Evolutionary conservation across 1,140 invertebrate species (phyloP), one percentile per base, ranked within the genome.

Genomic region (Atta cephalotes): DNA sequence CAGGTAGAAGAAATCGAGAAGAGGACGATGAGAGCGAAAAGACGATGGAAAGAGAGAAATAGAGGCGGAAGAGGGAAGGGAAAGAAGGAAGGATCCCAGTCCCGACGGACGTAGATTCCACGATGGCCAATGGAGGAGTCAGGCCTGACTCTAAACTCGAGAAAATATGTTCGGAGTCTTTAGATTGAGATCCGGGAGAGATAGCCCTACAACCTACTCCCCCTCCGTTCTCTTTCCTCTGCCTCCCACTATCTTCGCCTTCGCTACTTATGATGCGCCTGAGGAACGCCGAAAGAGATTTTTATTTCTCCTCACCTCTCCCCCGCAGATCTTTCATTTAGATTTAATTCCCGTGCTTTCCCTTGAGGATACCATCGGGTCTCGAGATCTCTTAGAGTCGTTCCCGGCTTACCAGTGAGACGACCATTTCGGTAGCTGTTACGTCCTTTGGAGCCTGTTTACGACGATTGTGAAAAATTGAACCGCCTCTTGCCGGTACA

Each of bases 151-250:
- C 91, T 92, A 92, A 92, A 92, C 91, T 92, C 84, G 87, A 92
- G 91, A 85, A 92, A 93, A 93, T 91, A 92, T 90, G 92, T 91
- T 91, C 88, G 85, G 87, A 89, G 86, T 93, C 90, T 92, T 93
- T 93, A 90, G 90, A 91, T 92, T 88, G 82, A 91, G 91, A 93
- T 91, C 88, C 87, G 86, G 79, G 86, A 88, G 89, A 91, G 92
- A 93, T 92, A 92, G 87, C 78, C 72, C 84, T 86, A 84, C 66
- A 21, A 70, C 31, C 31, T 35, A 6, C 66, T 25, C 39, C 14
- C 66, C 21, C 66, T 49, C n/a, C 18, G 45, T 4, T 77, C 84
- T 35, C 74, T 45, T 28, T 21, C 49, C 53, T 63, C 21, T 35
- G 21, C 45, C 66, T 63, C 45, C 18, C 62, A 45, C 79, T 74